phyloP scores from a whole-genome alignment of 2,888 invertebrate species.

The Mimas tiliae region DNA sequence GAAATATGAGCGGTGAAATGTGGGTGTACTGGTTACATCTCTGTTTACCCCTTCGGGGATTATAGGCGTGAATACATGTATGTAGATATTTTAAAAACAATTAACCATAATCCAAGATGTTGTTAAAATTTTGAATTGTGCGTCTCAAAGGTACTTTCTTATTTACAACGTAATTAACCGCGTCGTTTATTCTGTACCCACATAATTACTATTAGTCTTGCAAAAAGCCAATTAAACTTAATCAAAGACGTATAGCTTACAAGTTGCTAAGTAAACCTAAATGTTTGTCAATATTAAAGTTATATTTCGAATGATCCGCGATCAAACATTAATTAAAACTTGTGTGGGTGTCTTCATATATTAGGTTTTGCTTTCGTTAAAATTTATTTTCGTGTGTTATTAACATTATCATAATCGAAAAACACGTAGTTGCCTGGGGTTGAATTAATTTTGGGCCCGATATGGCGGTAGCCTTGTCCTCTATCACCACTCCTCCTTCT shows the following conservation, averaged over 20 bases:
- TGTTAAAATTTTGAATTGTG: not conserved
- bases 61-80: no score
- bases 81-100: no score
- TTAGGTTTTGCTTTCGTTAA: constrained; percentile 50
- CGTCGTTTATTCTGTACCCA: not conserved
- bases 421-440: no score
- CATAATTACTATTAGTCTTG: constrained; percentile 20
- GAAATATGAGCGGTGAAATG: no score
- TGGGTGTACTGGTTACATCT: no score
- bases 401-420: not conserved
- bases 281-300: constrained; percentile 30
- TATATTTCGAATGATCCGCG: constrained; percentile 37
- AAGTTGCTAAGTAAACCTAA: constrained; percentile 30
- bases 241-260: constrained; percentile 23
- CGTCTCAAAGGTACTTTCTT: not conserved
- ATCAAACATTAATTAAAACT: constrained; percentile 68
- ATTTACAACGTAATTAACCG: constrained; percentile 1
- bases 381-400: not conserved
- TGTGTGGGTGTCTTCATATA: constrained; percentile 52
- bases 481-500: no score
- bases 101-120: no score
- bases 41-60: no score
- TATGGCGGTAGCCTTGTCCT: no score
- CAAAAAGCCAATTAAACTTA: constrained; percentile 29
- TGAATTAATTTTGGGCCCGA: no score